Conservation (phyloP, 2,113 vertebrate species). For the Ciconia maguari region DNA sequence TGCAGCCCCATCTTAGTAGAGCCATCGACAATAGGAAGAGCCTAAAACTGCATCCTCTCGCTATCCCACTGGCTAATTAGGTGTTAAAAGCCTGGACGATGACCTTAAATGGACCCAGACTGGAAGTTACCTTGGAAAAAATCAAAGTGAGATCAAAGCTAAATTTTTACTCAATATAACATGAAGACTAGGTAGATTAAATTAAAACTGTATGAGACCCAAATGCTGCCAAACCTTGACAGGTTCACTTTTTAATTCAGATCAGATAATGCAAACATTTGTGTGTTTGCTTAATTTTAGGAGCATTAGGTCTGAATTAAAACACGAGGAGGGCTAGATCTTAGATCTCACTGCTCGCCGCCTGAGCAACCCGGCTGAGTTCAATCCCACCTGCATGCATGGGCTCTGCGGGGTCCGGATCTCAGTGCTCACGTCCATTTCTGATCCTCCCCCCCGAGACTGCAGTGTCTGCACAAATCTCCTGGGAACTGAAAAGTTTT, state of each 20-base stretch:
- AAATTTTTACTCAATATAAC: neutral
- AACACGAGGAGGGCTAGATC: neutral
- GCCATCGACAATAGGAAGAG: neutral
- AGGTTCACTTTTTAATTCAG: neutral
- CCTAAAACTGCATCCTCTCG: neutral
- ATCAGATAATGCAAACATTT: neutral
- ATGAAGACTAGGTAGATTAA: fast-evolving
- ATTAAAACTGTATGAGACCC: neutral
- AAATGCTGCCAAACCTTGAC: neutral
- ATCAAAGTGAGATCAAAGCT: neutral
- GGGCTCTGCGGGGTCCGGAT: neutral
- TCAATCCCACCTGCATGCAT: fast-evolving
- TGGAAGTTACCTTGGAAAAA: neutral
- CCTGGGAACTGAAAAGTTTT: neutral
- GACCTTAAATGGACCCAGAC: neutral
- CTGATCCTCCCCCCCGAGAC: neutral
- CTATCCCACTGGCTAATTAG: neutral
- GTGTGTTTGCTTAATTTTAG: neutral
- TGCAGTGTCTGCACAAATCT: neutral
- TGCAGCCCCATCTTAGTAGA: neutral
- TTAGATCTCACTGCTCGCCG: neutral
- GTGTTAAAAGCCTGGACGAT: neutral
- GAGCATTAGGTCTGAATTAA: neutral
- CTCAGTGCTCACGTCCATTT: neutral
- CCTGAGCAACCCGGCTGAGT: too few species aligned